A percentile compares a stretch with the other conserved stretches of the same genome.
Conservation (phyloP, 2,113 vertebrate genomes). For the Eulemur rufifrons region DNA sequence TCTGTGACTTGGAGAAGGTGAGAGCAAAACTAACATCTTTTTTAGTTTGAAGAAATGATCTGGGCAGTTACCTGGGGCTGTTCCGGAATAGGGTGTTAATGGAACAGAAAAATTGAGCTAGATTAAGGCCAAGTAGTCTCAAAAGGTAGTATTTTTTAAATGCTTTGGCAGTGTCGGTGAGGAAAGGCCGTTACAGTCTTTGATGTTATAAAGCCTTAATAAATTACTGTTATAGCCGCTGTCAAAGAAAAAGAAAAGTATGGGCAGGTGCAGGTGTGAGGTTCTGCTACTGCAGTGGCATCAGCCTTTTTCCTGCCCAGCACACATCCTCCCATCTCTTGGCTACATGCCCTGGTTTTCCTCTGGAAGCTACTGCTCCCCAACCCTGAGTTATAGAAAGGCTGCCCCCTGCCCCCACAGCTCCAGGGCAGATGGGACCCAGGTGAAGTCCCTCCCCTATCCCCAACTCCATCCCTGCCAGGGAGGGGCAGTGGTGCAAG, state of each 20-base stretch:
- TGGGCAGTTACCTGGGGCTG: neutral
- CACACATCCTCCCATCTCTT: neutral
- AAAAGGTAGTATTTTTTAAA: neutral
- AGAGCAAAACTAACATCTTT: slow-evolving; percentile 9
- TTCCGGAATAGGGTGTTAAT: neutral
- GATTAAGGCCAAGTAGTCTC: neutral
- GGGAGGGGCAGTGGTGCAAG: neutral
- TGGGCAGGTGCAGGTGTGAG: too few species aligned
- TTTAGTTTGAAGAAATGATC: slow-evolving; percentile 10
- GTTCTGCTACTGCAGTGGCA: neutral
- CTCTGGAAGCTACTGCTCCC: neutral
- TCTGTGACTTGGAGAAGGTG: neutral
- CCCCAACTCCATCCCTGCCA: neutral
- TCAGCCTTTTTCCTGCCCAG: neutral
- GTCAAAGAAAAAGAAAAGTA: neutral
- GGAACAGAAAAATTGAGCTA: neutral
- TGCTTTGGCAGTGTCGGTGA: neutral
- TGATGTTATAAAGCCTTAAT: neutral
- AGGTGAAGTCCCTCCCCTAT: neutral
- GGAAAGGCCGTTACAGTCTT: neutral
- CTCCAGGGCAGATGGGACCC: neutral
- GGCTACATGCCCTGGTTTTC: neutral
- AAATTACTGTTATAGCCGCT: neutral
- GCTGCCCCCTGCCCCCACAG: neutral
- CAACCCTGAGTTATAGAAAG: neutral